These are phyloP conservation scores for Oxyruncus cristatus DNA, from an alignment of 2,113 vertebrate species.

Conservation along the genomic window DNA sequence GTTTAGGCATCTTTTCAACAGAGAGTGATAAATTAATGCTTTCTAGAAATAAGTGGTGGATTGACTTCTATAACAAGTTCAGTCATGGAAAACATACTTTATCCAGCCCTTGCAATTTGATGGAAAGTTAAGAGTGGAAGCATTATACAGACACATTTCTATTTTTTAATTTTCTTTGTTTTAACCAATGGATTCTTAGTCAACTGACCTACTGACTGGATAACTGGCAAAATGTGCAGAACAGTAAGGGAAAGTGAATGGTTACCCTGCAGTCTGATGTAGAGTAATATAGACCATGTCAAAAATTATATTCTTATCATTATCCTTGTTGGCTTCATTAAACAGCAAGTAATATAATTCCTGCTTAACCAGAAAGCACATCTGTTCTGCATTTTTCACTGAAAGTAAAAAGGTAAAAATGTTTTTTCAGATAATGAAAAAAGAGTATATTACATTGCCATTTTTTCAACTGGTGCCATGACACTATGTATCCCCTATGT, in stretches of 20 bases:
- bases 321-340: not conserved
- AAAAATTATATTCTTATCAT: not conserved
- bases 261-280: not conserved
- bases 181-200: not conserved
- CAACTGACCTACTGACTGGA: not conserved
- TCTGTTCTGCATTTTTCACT: not conserved
- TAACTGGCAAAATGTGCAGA: not conserved
- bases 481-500: not conserved
- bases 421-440: not conserved
- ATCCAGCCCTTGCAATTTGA: not conserved
- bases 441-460: not conserved
- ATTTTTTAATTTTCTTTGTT: not conserved
- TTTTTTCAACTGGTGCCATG: not conserved
- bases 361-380: not conserved
- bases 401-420: not conserved
- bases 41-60: not conserved
- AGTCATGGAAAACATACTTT: not conserved
- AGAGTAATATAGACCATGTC: not conserved
- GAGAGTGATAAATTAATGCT: not conserved
- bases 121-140: not conserved
- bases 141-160: not conserved
- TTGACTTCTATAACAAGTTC: not conserved
- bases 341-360: not conserved
- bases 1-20: not conserved
- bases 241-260: not conserved